phyloP scores from a whole-genome alignment of 2,888 invertebrate genomes.

The Agapostemon virescens region DNA sequence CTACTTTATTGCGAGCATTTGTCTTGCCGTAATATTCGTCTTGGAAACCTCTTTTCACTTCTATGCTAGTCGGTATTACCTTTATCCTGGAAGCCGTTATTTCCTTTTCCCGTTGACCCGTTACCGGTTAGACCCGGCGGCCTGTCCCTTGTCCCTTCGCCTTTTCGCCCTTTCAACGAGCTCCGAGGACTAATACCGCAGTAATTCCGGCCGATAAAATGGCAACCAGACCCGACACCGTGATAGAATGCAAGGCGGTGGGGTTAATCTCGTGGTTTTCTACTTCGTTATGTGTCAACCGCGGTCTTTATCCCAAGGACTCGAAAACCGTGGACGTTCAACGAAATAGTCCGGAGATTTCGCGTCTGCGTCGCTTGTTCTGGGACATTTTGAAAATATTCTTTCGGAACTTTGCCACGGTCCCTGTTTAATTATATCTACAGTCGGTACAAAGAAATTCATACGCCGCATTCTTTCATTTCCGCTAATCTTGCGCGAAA shows the following conservation, averaged over 20 bases:
- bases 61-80: slow-evolving; percentile 2
- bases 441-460: neutral
- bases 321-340: slow-evolving; percentile 25
- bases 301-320: slow-evolving; percentile 43
- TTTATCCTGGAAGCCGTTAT: neutral
- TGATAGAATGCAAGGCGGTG: slow-evolving; percentile 57
- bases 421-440: neutral
- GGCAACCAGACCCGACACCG: slow-evolving; percentile 30
- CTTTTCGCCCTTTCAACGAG: slow-evolving; percentile 40
- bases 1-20: slow-evolving; percentile 75
- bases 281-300: slow-evolving; percentile 63
- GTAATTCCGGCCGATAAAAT: slow-evolving; percentile 60
- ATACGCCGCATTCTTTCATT: neutral
- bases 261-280: slow-evolving; percentile 60
- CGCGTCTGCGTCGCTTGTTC: slow-evolving; percentile 1
- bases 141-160: slow-evolving; percentile 15
- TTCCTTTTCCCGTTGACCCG: slow-evolving; percentile 1
- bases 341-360: slow-evolving; percentile 1
- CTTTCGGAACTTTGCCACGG: neutral
- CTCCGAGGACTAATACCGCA: slow-evolving; percentile 45
- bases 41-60: slow-evolving; percentile 28
- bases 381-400: slow-evolving; percentile 3
- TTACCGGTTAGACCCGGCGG: neutral
- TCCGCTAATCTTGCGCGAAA: neutral
- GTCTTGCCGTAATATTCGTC: slow-evolving; percentile 74